Conservation (phyloP, 2,888 invertebrate genomes). For the Spisula subtruncata region DNA sequence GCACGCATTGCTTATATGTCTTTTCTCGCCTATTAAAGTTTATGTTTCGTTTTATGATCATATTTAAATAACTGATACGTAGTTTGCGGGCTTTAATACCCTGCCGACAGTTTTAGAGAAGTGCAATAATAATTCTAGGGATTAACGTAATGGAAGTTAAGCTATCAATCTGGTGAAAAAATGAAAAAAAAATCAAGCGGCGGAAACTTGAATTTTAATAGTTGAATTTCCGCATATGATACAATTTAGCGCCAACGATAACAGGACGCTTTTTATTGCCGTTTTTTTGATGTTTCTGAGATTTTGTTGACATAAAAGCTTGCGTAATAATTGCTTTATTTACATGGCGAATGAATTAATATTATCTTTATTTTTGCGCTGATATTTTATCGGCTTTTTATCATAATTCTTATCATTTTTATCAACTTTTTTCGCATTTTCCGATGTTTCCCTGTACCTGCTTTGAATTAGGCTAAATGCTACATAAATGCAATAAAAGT, state of each 20-base stretch:
- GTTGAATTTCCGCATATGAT: conserved; percentile 42
- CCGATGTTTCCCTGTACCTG: conserved; percentile 32
- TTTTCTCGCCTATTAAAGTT: conserved; percentile 20
- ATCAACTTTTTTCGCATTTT: conserved; percentile 49
- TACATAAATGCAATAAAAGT: conserved; percentile 42
- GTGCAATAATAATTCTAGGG: conserved; percentile 20
- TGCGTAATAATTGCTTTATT: conserved; percentile 61
- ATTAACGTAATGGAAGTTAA: conserved; percentile 22
- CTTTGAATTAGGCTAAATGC: conserved; percentile 48
- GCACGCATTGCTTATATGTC: conserved; percentile 1
- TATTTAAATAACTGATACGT: conserved; percentile 27
- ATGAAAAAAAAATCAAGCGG: conserved; percentile 4
- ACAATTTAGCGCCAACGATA: conserved; percentile 42
- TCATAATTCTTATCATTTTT: conserved; percentile 40
- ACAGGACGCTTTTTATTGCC: conserved; percentile 40
- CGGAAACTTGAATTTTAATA: conserved; percentile 32
- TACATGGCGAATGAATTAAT: conserved; percentile 42
- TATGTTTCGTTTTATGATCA: neutral
- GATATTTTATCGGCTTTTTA: conserved; percentile 57
- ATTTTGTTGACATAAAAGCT: conserved; percentile 50
- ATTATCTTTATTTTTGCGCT: conserved; percentile 48
- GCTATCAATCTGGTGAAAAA: conserved; percentile 24
- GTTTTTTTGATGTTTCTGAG: conserved; percentile 48
- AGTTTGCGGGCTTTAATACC: conserved; percentile 7
- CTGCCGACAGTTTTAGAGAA: conserved; percentile 15